Base-by-base conservation (phyloP, 2,888 invertebrate species). In the Clanis bilineata region DNA sequence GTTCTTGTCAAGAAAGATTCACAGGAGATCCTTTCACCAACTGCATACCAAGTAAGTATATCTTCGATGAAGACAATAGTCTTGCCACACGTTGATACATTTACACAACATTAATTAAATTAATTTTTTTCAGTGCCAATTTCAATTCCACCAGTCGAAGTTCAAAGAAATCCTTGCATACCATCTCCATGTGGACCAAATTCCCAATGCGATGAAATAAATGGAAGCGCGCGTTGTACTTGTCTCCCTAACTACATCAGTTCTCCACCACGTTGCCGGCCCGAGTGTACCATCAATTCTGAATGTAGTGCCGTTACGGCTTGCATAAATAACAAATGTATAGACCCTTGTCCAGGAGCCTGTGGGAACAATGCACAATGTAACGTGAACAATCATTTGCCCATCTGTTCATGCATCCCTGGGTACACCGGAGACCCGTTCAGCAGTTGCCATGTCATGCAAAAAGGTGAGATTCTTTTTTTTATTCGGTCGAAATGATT, bases 101-200 rank as follows among this genome's bases (percentile, higher is more conserved):
- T 18, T 41, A 5, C 18, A 41, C 1, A 15, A 10, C 41, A 10
- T 56, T 56, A 9, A 18, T 15, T 2, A 56, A 41, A 25, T n/a
- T 3, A 18, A 0, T 23, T 22, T n/a, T 23, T 62, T 62, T 39
- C 65, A 90, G 88, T 81, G 67, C 74, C 81, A 57, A 59, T 77
- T 68, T 80, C 88, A 64, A 85, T 82, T 62, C 67, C 77, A 32
- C 67, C 79, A 54, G 67, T 66, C 51, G 65, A 69, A 45, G 69
- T 74, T 59, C 71, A 88, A 55, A 76, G 85, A 36, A 94, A 94
- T 68, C 96, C 96, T 0, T 96, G 96, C 69, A 79, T 93, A 62
- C 96, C 96, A 36, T 95, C 94, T 56, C 96, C 97, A 21, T 97
- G 97, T 80, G 97, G 97, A 62, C 92, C 95, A 9, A 96, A 96